Evolutionary conservation across 2,888 invertebrate species (phyloP).

Genomic region (Pilophorus perplexus): DNA sequence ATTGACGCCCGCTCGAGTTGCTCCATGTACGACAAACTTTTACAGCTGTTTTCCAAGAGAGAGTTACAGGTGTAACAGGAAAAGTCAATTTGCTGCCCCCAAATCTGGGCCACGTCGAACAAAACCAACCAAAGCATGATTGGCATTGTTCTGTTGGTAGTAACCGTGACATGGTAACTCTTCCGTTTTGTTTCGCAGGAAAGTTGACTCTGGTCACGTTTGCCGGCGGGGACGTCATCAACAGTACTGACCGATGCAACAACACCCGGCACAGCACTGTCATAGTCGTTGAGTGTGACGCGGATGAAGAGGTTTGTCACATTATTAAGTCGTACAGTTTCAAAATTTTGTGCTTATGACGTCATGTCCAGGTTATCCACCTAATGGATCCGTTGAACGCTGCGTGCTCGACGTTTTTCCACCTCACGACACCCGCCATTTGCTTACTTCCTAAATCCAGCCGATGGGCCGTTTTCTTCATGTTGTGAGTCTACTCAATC

Average conservation of each 20-base stretch:
- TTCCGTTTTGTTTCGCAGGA: no score
- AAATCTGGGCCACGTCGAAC: neutral
- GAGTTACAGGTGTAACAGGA: neutral
- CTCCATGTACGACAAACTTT: neutral
- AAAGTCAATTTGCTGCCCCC: neutral
- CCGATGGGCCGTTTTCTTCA: conserved; percentile 22
- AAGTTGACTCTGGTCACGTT: conserved; percentile 42
- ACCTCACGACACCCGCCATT: neutral
- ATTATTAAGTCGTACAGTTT: neutral
- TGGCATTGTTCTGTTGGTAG: neutral
- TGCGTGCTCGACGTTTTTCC: conserved; percentile 1
- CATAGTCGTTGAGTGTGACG: conserved; percentile 43
- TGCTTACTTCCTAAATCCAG: conserved; percentile 10
- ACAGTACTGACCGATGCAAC: conserved; percentile 40
- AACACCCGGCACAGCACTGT: conserved; percentile 42
- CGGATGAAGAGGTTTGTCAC: neutral
- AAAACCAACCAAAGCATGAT: neutral
- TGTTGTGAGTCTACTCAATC: conserved; percentile 31
- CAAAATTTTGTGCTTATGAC: neutral
- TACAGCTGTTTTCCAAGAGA: neutral
- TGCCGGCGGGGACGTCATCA: conserved; percentile 43
- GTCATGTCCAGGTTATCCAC: neutral
- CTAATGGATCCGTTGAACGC: conserved; percentile 29
- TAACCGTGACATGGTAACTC: neutral
- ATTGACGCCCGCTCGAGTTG: neutral